phyloP scores from a whole-genome alignment of 2,888 invertebrate genomes.

The Apodemia mormo region DNA sequence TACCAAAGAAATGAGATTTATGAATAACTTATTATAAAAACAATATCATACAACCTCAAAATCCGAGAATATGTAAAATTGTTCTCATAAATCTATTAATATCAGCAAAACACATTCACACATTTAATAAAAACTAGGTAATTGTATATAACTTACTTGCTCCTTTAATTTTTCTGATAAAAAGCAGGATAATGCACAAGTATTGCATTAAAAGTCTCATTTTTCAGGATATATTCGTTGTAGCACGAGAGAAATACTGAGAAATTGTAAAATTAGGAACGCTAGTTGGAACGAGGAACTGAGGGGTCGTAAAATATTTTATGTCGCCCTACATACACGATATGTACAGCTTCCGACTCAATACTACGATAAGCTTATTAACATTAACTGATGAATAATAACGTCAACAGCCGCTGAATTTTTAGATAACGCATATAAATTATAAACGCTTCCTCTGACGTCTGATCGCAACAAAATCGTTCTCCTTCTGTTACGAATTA shows the following conservation, averaged over 20 bases:
- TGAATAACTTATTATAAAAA: too few species aligned
- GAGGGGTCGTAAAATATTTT: constrained; percentile 49
- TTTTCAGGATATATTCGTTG: constrained; percentile 49
- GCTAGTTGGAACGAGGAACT: constrained; percentile 46
- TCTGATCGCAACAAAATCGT: neutral
- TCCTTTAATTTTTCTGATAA: constrained; percentile 39
- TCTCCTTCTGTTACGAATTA: neutral
- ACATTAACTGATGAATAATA: constrained; percentile 2
- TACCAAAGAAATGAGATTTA: neutral
- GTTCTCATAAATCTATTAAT: too few species aligned
- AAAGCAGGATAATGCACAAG: constrained; percentile 44
- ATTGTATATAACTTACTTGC: constrained; percentile 32
- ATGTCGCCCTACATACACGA: constrained; percentile 55
- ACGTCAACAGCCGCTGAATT: constrained; percentile 6
- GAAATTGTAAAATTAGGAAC: constrained; percentile 50
- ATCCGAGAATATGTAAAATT: neutral
- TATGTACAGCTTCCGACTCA: constrained; percentile 51
- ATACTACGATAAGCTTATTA: constrained; percentile 51
- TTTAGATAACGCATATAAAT: neutral
- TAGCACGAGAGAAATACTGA: constrained; percentile 44
- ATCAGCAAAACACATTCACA: neutral
- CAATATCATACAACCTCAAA: too few species aligned
- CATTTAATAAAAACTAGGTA: neutral
- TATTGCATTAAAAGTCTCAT: constrained; percentile 43
- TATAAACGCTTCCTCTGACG: neutral